Conservation (phyloP, 2,797 vertebrate genomes). For the Hypotaenidia philippensis region DNA sequence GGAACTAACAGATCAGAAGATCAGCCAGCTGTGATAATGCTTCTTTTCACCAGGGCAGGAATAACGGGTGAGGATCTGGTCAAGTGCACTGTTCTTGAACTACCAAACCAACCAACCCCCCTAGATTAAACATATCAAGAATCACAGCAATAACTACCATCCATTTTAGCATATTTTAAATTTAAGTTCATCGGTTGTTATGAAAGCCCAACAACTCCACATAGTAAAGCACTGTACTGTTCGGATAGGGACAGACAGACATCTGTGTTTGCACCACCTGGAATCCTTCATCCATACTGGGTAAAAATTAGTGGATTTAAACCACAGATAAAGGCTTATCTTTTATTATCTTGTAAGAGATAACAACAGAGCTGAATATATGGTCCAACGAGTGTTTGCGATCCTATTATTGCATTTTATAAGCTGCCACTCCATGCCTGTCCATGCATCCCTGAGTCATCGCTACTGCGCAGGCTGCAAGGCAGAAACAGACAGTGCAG, state of each 20-base stretch:
- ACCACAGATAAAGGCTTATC: background rate
- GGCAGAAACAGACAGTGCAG: background rate
- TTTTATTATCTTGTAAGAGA: background rate
- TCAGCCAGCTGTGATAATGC: background rate
- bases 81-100: background rate
- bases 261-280: background rate
- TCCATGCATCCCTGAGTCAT: background rate
- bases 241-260: background rate
- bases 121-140: background rate
- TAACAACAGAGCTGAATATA: background rate
- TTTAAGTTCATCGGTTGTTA: background rate
- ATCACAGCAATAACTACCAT: background rate
- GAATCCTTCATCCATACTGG: background rate
- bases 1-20: background rate
- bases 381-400: background rate
- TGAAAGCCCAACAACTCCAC: background rate
- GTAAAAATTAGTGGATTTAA: background rate
- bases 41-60: background rate
- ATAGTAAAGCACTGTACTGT: background rate
- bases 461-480: background rate
- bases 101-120: fast-evolving
- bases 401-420: background rate
- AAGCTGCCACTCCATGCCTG: background rate
- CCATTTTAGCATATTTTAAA: background rate
- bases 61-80: background rate